Evolutionary conservation across 1,140 invertebrate species (phyloP).

Genomic region (Drosophila tropicalis): DNA sequence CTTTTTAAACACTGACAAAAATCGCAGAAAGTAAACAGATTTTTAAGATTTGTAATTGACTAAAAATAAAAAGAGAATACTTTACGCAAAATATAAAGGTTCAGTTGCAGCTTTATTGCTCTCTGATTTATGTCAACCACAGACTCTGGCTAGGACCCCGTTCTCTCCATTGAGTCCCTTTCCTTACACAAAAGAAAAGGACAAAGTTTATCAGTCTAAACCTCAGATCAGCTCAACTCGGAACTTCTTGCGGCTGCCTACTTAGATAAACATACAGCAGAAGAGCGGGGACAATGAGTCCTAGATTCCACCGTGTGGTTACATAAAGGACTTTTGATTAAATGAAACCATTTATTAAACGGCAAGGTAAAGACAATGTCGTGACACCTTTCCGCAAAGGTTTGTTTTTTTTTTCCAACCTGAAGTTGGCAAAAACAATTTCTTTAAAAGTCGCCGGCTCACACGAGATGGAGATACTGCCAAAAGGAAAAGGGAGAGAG

Average conservation of each 20-base stretch:
- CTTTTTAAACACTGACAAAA: neutral
- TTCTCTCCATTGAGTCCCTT: constrained; percentile 1
- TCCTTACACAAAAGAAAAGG: constrained; percentile 31
- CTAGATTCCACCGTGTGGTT: constrained; percentile 47
- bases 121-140: constrained; percentile 74
- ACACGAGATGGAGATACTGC: neutral
- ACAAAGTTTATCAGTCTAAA: constrained; percentile 61
- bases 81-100: neutral
- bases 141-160: constrained; percentile 19
- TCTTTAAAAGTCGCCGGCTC: constrained; percentile 68
- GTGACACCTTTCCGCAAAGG: constrained; percentile 50
- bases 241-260: constrained; percentile 42
- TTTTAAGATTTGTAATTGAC: neutral
- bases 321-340: constrained; percentile 76
- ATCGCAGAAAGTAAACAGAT: neutral
- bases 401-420: constrained; percentile 2
- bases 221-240: constrained; percentile 51
- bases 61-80: neutral
- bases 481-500: neutral
- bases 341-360: constrained; percentile 77
- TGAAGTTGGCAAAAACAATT: constrained; percentile 62
- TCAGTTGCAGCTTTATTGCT: constrained; percentile 63
- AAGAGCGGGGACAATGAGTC: constrained; percentile 37
- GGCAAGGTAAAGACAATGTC: constrained; percentile 72
- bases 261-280: constrained; percentile 53